Evolutionary conservation across 2,888 invertebrate genomes (phyloP).

Genomic region (Oxytorus armatus): DNA sequence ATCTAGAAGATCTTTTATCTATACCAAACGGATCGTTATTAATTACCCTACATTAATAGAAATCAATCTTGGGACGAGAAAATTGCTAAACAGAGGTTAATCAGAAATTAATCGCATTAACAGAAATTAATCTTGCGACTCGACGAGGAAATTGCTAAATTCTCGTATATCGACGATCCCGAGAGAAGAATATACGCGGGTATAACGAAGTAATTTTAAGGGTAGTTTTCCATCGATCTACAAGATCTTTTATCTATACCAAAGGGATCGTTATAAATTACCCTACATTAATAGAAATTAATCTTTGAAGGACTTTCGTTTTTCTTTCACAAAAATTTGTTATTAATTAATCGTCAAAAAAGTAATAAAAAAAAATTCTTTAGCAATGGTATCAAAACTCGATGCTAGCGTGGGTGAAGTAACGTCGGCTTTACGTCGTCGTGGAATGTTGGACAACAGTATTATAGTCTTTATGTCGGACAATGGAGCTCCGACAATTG

Average conservation of each 20-base stretch:
- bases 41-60: too few relatives aligned
- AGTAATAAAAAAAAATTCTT: slow-evolving; percentile 73
- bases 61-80: too few relatives aligned
- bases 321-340: too few relatives aligned
- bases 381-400: slow-evolving; percentile 93
- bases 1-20: not conserved
- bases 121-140: too few relatives aligned
- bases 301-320: too few relatives aligned
- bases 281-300: too few relatives aligned
- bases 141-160: slow-evolving; percentile 88
- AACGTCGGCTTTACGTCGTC: slow-evolving; percentile 88
- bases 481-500: slow-evolving; percentile 93
- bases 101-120: too few relatives aligned
- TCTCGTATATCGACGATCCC: slow-evolving; percentile 88
- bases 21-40: not conserved
- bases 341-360: not conserved
- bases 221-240: not conserved
- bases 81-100: too few relatives aligned
- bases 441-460: slow-evolving; percentile 91
- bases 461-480: slow-evolving; percentile 95
- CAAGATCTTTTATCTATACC: not conserved
- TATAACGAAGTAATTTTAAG: slow-evolving; percentile 75
- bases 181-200: slow-evolving; percentile 90
- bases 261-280: not conserved
- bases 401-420: slow-evolving; percentile 94